A percentile compares a stretch with the other conserved stretches of the same genome.
Conservation (phyloP, 1,140 invertebrate genomes). For the Hyphantria cunea region DNA sequence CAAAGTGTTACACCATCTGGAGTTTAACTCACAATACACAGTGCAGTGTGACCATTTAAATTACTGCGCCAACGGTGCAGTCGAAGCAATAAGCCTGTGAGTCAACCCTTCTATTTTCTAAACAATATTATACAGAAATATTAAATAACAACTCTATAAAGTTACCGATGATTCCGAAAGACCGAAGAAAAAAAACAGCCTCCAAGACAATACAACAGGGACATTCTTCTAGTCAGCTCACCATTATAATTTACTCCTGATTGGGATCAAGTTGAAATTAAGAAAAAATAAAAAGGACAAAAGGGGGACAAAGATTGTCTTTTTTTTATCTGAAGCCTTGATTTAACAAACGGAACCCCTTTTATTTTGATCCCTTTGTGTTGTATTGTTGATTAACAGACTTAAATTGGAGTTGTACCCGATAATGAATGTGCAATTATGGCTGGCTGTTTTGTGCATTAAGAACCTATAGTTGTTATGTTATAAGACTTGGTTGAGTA, state of each 20-base stretch:
- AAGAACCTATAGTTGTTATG: no score
- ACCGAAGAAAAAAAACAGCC: constrained; percentile 35
- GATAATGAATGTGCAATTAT: constrained; percentile 27
- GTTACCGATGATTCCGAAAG: constrained; percentile 60
- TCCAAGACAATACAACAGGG: constrained; percentile 67
- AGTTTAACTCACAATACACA: no score
- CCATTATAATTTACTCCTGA: constrained; percentile 79
- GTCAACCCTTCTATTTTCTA: no score
- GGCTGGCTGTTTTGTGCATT: background rate
- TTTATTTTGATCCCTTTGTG: constrained; percentile 52
- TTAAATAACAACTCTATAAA: constrained; percentile 42
- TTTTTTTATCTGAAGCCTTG: constrained; percentile 67
- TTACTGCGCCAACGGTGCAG: no score
- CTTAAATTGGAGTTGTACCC: constrained; percentile 34
- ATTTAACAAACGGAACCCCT: constrained; percentile 65
- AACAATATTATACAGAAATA: background rate
- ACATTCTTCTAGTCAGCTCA: constrained; percentile 73
- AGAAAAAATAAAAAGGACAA: constrained; percentile 74
- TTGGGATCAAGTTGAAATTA: constrained; percentile 78
- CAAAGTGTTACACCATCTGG: no score
- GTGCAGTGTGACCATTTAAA: no score
- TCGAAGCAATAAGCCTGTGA: no score
- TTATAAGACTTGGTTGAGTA: no score
- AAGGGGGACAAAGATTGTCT: constrained; percentile 50
- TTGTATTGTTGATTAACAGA: constrained; percentile 51